These are phyloP conservation scores for Sminthurinus aureus DNA, from an alignment of 2,888 invertebrate genomes.

Conservation along the genomic window DNA sequence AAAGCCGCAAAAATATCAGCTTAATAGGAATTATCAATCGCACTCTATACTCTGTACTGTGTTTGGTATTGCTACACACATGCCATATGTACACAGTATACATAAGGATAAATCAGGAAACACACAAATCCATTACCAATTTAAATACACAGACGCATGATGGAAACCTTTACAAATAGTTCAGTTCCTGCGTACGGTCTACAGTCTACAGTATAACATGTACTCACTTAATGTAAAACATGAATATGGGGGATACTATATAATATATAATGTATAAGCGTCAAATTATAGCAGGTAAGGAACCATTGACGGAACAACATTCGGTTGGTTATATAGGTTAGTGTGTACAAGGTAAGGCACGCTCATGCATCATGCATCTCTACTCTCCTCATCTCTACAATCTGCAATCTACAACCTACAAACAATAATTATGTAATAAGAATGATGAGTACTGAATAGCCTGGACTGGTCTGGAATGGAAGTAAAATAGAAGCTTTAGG, in stretches of 20 bases:
- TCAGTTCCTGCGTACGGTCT: background rate
- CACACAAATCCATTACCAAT: background rate
- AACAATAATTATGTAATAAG: no score
- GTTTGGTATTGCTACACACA: no score
- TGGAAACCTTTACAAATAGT: background rate
- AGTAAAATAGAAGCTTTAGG: no score
- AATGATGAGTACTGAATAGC: no score
- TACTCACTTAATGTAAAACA: background rate
- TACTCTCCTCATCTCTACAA: no score
- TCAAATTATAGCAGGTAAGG: conserved; percentile 3
- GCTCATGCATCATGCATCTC: no score
- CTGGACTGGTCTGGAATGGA: no score
- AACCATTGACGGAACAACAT: background rate
- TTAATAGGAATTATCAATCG: conserved; percentile 5
- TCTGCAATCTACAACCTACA: no score
- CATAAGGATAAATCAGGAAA: background rate
- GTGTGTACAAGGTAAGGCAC: background rate
- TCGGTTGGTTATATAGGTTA: background rate
- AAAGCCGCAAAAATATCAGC: conserved; percentile 11
- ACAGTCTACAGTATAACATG: background rate
- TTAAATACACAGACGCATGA: background rate
- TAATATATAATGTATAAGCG: background rate
- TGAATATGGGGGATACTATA: background rate
- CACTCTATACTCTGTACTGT: background rate
- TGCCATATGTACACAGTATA: background rate